Percentiles rank a stretch among this genome's conserved stretches.
Evolutionary conservation across 1,140 invertebrate species (phyloP).

Genomic region (Fragariocoptes setiger): DNA sequence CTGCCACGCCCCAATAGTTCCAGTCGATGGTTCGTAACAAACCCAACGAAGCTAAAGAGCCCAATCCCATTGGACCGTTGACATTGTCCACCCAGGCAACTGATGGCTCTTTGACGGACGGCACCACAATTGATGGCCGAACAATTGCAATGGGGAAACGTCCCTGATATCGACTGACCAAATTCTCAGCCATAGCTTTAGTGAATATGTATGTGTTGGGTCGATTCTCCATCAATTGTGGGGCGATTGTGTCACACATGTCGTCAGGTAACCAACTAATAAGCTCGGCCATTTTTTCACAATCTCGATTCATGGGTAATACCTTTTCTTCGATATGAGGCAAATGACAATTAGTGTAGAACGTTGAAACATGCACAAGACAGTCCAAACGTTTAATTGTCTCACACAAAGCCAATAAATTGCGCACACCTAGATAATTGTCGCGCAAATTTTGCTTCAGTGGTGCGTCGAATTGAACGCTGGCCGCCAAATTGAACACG

Average conservation of each 20-base stretch:
- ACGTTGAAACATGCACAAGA: constrained; percentile 11
- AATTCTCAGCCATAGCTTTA: constrained; percentile 42
- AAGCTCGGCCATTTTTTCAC: neutral
- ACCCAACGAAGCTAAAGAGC: constrained; percentile 3
- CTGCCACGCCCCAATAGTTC: neutral
- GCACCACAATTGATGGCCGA: constrained; percentile 61
- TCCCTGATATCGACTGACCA: constrained; percentile 28
- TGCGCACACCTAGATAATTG: constrained; percentile 57
- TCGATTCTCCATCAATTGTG: constrained; percentile 25
- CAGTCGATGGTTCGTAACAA: neutral
- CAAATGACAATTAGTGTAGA: constrained; percentile 23
- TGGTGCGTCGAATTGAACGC: constrained; percentile 21
- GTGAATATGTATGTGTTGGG: constrained; percentile 61
- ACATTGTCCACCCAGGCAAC: constrained; percentile 71
- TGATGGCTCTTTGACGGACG: constrained; percentile 3
- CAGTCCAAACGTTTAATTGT: constrained; percentile 8
- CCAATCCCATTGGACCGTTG: constrained; percentile 83
- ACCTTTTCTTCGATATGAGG: constrained; percentile 24
- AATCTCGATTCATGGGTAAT: constrained; percentile 21
- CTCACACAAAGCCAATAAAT: constrained; percentile 24
- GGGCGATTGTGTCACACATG: constrained; percentile 7
- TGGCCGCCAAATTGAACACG: constrained; percentile 21
- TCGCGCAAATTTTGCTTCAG: constrained; percentile 37
- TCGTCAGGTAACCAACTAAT: neutral
- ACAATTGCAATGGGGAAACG: constrained; percentile 35